Evolutionary conservation across 2,797 vertebrate genomes (phyloP).

Genomic region (Myotis myotis): DNA sequence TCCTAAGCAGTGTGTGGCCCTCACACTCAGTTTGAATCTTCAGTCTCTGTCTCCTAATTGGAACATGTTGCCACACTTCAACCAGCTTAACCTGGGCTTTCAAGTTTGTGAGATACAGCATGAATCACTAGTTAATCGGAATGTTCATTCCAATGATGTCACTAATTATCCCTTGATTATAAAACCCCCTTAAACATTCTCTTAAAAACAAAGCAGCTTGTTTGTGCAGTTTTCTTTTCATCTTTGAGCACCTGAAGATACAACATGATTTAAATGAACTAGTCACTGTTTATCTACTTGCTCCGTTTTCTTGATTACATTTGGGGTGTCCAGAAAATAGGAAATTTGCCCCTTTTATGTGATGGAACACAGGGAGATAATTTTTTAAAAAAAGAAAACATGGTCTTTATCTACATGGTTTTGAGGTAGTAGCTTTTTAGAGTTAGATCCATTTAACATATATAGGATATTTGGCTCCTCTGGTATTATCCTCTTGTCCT

Average conservation of each 20-base stretch:
- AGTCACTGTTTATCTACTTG: neutral
- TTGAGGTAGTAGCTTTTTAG: neutral
- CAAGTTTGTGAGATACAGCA: neutral
- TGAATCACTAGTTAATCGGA: conserved; percentile 62
- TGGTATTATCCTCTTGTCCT: neutral
- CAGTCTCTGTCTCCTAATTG: conserved; percentile 68
- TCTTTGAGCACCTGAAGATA: neutral
- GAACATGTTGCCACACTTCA: conserved; percentile 62
- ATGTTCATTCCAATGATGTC: conserved; percentile 56
- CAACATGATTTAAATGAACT: neutral
- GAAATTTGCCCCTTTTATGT: neutral
- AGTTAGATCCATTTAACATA: neutral
- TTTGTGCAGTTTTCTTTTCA: conserved; percentile 6
- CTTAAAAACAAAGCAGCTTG: conserved; percentile 45
- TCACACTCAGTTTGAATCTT: conserved; percentile 47
- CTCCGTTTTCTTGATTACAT: neutral
- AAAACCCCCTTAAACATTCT: conserved; percentile 11
- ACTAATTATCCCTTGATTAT: conserved; percentile 57
- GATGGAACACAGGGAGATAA: neutral
- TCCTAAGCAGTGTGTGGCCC: neutral
- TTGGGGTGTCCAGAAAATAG: conserved; percentile 34
- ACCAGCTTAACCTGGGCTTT: conserved; percentile 60
- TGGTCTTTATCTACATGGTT: conserved; percentile 1
- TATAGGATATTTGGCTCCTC: neutral
- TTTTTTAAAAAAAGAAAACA: neutral